Conservation (phyloP, 2,113 vertebrate genomes). For the Sakesphorus luctuosus region DNA sequence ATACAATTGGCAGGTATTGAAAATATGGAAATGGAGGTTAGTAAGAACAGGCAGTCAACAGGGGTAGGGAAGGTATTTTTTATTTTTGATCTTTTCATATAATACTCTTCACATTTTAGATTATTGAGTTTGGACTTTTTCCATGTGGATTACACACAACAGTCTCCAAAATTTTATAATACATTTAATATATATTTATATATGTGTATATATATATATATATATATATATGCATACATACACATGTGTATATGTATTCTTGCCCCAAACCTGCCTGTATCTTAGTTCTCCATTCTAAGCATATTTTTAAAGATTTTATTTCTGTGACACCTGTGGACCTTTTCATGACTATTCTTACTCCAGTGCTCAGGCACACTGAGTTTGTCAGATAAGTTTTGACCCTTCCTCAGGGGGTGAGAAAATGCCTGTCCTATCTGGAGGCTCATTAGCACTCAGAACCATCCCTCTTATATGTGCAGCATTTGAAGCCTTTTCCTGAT, state of each 20-base stretch:
- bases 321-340: constrained; percentile 16
- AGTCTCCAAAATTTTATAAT: not conserved
- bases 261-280: not conserved
- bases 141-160: not conserved
- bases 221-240: accelerated
- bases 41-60: not conserved
- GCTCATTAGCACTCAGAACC: constrained; percentile 59
- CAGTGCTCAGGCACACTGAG: not conserved
- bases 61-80: not conserved
- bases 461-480: constrained; percentile 1
- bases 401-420: constrained; percentile 43
- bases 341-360: constrained; percentile 28
- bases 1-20: not conserved
- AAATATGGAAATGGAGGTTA: not conserved
- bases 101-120: not conserved
- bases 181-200: accelerated
- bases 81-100: not conserved
- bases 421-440: constrained; percentile 25
- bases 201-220: not conserved
- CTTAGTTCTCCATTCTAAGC: not conserved
- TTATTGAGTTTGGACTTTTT: not conserved
- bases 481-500: constrained; percentile 57
- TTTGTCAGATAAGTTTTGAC: constrained; percentile 52
- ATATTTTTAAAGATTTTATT: not conserved
- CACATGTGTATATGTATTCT: not conserved